A percentile compares a stretch with the other conserved stretches of the same genome.
Conservation (phyloP, 2,113 vertebrate genomes). For the Ciconia maguari region DNA sequence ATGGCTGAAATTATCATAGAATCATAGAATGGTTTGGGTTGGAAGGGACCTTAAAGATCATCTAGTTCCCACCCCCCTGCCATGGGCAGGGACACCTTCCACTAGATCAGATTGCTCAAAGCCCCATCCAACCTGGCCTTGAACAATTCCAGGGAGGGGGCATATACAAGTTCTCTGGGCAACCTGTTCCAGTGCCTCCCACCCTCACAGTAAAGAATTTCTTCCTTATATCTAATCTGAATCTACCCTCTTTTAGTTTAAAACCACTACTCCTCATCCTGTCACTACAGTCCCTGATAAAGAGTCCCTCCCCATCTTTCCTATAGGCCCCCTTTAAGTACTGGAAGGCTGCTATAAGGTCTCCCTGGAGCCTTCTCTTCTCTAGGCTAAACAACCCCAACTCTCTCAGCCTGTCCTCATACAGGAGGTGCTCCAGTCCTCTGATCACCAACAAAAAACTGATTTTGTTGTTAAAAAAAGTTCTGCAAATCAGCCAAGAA, state of each 20-base stretch:
- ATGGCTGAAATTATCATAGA: neutral
- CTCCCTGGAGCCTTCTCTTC: neutral
- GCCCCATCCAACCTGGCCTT: neutral
- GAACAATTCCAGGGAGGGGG: neutral
- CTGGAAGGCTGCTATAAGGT: neutral
- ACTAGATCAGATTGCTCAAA: neutral
- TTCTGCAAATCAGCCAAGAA: neutral
- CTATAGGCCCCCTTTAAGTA: rapidly evolving
- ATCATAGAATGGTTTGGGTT: neutral
- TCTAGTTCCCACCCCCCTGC: rapidly evolving
- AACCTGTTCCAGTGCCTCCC: neutral
- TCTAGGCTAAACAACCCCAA: neutral
- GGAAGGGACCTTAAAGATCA: neutral
- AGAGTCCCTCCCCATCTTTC: neutral
- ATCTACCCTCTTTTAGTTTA: neutral
- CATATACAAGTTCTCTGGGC: no score
- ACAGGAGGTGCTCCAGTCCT: neutral
- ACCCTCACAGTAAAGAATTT: neutral
- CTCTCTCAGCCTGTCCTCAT: neutral
- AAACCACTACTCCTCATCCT: rapidly evolving
- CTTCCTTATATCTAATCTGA: neutral
- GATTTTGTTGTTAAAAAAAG: neutral
- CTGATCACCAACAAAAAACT: neutral
- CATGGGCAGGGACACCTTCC: neutral
- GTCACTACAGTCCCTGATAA: rapidly evolving